Conservation (phyloP, 2,113 vertebrate species). For the Dasypus novemcinctus region DNA sequence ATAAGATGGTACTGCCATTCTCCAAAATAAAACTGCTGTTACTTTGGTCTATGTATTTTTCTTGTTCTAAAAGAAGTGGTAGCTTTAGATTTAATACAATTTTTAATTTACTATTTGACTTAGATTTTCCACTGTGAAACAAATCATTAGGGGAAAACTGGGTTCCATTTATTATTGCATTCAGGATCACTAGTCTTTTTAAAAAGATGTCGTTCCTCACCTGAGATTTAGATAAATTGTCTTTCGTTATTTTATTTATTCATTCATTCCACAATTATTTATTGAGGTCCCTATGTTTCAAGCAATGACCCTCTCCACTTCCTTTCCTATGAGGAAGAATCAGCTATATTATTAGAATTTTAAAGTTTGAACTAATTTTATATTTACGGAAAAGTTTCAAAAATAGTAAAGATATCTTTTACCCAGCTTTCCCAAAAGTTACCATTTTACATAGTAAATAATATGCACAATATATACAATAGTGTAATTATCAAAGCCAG, state of each 20-base stretch:
- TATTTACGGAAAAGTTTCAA: neutral
- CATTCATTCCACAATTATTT: too few relatives aligned
- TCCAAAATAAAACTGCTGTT: neutral
- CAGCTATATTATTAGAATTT: neutral
- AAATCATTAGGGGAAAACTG: constrained; percentile 19
- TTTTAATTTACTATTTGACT: neutral
- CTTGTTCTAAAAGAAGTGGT: neutral
- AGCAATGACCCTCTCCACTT: neutral
- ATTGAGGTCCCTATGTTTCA: neutral
- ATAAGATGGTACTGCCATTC: neutral
- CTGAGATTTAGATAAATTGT: constrained; percentile 6
- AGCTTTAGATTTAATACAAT: neutral
- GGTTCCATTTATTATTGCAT: neutral
- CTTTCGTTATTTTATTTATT: neutral
- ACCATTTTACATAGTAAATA: neutral
- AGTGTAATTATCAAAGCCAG: too few relatives aligned
- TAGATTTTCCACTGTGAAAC: constrained; percentile 27
- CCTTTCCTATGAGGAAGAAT: neutral
- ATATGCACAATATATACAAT: too few relatives aligned
- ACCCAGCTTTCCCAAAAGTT: too few relatives aligned
- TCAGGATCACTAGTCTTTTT: neutral
- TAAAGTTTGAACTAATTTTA: neutral
- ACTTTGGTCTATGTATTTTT: neutral
- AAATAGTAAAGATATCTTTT: too few relatives aligned
- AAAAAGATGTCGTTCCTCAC: neutral